Evolutionary conservation across 2,113 vertebrate genomes (phyloP).

Genomic region (Clupea harengus): DNA sequence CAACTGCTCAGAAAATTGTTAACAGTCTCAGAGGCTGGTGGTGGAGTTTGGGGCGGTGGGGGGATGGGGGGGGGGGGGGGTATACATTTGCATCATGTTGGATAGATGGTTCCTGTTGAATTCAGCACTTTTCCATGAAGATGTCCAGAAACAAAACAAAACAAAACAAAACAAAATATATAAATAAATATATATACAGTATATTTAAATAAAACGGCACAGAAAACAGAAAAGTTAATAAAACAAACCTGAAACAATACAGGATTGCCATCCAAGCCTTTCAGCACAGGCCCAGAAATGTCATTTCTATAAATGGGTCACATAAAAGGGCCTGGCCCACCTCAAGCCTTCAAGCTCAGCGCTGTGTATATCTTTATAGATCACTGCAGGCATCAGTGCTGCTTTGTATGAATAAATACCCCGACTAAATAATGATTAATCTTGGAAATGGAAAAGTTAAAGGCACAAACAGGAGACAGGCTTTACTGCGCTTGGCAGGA

Average conservation of each 20-base stretch:
- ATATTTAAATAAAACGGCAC: neutral
- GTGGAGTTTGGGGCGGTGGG: neutral
- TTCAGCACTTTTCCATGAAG: constrained; percentile 45
- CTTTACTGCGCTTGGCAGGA: neutral
- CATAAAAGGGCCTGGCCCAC: neutral
- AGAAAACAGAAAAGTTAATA: neutral
- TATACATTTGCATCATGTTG: constrained; percentile 38
- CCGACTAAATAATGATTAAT: neutral
- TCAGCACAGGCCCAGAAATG: neutral
- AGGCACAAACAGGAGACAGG: neutral
- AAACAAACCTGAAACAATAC: neutral
- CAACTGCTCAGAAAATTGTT: constrained; percentile 61
- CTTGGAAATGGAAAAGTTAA: neutral
- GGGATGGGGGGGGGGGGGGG: neutral
- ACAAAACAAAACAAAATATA: neutral
- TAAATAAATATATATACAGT: neutral
- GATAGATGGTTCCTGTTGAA: constrained; percentile 28
- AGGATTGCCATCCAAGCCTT: neutral
- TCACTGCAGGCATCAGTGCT: neutral
- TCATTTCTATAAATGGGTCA: neutral
- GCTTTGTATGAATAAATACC: neutral
- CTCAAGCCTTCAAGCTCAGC: neutral
- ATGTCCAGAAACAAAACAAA: constrained; percentile 4
- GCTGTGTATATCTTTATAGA: too few species aligned
- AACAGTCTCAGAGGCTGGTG: constrained; percentile 41